phyloP scores from a whole-genome alignment of 1,140 invertebrate species.

The Pseudomyrmex pallidus region DNA sequence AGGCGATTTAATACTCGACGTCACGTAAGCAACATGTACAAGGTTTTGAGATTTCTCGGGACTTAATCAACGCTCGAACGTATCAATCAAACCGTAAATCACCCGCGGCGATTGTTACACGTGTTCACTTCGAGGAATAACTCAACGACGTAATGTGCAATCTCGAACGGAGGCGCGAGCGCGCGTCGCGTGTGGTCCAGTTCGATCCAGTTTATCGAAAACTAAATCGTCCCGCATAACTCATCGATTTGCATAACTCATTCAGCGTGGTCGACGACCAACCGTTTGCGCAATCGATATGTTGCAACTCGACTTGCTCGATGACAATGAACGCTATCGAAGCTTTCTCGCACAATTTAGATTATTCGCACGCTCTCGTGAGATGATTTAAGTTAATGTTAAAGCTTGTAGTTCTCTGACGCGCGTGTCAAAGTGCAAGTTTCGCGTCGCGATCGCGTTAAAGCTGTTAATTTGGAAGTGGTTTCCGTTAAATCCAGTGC shows the following conservation, averaged over 20 bases:
- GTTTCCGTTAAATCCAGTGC: not conserved
- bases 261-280: constrained; percentile 16
- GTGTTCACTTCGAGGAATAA: constrained; percentile 56
- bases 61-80: constrained; percentile 49
- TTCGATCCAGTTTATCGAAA: constrained; percentile 65
- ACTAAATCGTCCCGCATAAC: constrained; percentile 63
- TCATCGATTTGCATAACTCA: constrained; percentile 69
- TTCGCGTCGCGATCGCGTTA: not conserved
- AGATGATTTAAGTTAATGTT: not conserved
- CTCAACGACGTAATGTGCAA: constrained; percentile 55
- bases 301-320: not conserved
- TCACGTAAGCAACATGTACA: not conserved
- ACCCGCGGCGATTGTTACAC: constrained; percentile 24
- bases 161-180: constrained; percentile 58
- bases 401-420: not conserved
- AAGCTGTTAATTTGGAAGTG: not conserved
- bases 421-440: not conserved
- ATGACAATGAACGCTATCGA: not conserved
- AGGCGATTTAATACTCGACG: constrained; percentile 2
- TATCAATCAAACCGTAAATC: constrained; percentile 65
- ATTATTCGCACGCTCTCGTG: no score
- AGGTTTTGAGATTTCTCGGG: not conserved
- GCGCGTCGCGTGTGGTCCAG: constrained; percentile 58
- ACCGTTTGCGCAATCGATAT: constrained; percentile 57
- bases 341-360: no score